phyloP scores from a whole-genome alignment of 2,888 invertebrate species.

The Hyalella azteca region DNA sequence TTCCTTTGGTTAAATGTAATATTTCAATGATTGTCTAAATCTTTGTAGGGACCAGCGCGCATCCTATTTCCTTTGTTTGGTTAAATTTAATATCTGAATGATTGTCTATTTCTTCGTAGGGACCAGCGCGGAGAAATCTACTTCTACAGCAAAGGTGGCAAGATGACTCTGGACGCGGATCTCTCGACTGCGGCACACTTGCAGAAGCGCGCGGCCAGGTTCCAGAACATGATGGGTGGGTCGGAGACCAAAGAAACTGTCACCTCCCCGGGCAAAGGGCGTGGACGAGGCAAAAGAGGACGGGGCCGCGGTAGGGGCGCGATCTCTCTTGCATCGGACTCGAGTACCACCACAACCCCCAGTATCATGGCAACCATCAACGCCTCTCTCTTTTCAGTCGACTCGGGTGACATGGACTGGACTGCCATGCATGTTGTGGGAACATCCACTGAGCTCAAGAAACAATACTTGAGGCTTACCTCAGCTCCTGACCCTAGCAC shows the following conservation, averaged over 20 bases:
- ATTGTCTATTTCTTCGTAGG: not conserved
- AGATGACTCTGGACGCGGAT: constrained; percentile 70
- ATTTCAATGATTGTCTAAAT: too few relatives aligned
- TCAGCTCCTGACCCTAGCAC: constrained; percentile 87
- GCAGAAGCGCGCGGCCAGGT: constrained; percentile 88
- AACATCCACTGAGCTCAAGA: constrained; percentile 91
- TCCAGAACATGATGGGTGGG: constrained; percentile 63
- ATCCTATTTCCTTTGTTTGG: too few relatives aligned
- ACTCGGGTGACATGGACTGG: constrained; percentile 78
- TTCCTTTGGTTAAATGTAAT: too few relatives aligned
- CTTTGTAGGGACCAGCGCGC: too few relatives aligned
- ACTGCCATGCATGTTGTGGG: constrained; percentile 90
- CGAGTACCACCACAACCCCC: not conserved
- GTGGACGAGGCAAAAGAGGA: constrained; percentile 21
- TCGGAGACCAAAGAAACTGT: not conserved
- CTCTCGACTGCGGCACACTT: constrained; percentile 72
- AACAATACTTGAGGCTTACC: constrained; percentile 93
- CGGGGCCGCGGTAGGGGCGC: constrained; percentile 25
- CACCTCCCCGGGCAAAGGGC: constrained; percentile 23
- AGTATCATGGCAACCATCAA: constrained; percentile 45
- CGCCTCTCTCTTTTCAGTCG: constrained; percentile 59
- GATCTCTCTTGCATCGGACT: not conserved
- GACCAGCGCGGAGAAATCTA: constrained; percentile 61
- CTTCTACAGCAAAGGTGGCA: constrained; percentile 73
- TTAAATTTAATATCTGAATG: not conserved